phyloP scores from a whole-genome alignment of 1,140 invertebrate species.

The Druon quercuslanigerum region DNA sequence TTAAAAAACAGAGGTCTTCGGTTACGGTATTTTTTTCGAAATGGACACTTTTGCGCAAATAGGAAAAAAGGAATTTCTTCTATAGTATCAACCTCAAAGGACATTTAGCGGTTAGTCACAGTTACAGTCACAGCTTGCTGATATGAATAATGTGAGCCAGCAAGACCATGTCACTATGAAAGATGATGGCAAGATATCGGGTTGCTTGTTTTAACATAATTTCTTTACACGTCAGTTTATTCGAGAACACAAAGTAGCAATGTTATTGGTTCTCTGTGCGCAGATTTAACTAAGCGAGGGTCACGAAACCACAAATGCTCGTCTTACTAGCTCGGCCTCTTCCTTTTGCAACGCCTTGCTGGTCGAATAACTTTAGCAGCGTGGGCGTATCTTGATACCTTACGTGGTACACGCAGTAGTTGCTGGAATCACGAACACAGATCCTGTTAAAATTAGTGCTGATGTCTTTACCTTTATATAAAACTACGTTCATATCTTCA shows the following conservation, averaged over 20 bases:
- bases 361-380: constrained; percentile 8
- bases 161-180: too few species aligned
- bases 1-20: too few species aligned
- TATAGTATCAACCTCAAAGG: too few species aligned
- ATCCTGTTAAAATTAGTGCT: constrained; percentile 12
- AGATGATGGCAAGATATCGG: too few species aligned
- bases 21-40: too few species aligned
- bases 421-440: neutral
- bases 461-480: neutral
- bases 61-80: too few species aligned
- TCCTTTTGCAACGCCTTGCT: constrained; percentile 14
- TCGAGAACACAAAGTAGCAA: constrained; percentile 9
- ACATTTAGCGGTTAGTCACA: too few species aligned
- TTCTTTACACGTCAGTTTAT: neutral
- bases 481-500: neutral
- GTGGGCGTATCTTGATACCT: constrained; percentile 12
- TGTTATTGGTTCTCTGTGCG: constrained; percentile 17
- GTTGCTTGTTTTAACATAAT: too few species aligned
- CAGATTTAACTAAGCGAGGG: constrained; percentile 13
- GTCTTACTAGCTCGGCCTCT: constrained; percentile 3
- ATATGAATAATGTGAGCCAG: too few species aligned
- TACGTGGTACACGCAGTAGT: neutral
- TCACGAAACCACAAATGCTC: constrained; percentile 20
- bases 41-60: too few species aligned
- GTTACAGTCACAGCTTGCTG: too few species aligned